Conservation (phyloP, 2,797 vertebrate genomes). For the Acomys russatus region DNA sequence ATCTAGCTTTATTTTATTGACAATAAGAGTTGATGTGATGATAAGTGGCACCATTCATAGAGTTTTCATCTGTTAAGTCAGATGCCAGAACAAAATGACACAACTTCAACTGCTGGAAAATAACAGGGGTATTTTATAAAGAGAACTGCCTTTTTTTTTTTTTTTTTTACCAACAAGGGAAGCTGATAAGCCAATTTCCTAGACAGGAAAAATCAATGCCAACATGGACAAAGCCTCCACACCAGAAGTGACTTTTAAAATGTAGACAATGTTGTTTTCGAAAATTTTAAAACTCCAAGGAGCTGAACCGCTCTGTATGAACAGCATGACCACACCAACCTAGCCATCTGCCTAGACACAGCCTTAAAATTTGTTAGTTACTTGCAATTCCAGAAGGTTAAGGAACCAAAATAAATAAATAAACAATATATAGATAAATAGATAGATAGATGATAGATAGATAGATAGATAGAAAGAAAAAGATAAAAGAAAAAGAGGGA, state of each 20-base stretch:
- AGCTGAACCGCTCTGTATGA: slow-evolving; percentile 52
- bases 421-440: too few species aligned
- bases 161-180: slow-evolving; percentile 52
- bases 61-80: slow-evolving; percentile 63
- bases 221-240: not conserved
- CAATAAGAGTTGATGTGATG: slow-evolving; percentile 38
- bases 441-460: too few species aligned
- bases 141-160: slow-evolving; percentile 42
- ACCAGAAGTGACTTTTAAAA: slow-evolving; percentile 65
- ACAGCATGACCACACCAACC: slow-evolving; percentile 39
- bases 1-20: slow-evolving; percentile 59
- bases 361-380: slow-evolving; percentile 62
- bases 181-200: slow-evolving; percentile 69
- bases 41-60: slow-evolving; percentile 52
- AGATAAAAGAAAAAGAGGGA: not conserved
- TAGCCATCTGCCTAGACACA: slow-evolving; percentile 50
- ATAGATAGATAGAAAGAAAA: not conserved
- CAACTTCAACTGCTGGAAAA: slow-evolving; percentile 45
- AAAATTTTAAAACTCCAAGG: slow-evolving; percentile 62
- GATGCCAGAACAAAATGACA: slow-evolving; percentile 62
- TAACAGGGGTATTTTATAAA: slow-evolving; percentile 58
- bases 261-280: slow-evolving; percentile 54
- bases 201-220: slow-evolving; percentile 72
- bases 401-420: slow-evolving; percentile 12
- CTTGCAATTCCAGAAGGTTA: slow-evolving; percentile 60